Evolutionary conservation across 2,888 invertebrate species (phyloP).

Genomic region (Graphium colonna): DNA sequence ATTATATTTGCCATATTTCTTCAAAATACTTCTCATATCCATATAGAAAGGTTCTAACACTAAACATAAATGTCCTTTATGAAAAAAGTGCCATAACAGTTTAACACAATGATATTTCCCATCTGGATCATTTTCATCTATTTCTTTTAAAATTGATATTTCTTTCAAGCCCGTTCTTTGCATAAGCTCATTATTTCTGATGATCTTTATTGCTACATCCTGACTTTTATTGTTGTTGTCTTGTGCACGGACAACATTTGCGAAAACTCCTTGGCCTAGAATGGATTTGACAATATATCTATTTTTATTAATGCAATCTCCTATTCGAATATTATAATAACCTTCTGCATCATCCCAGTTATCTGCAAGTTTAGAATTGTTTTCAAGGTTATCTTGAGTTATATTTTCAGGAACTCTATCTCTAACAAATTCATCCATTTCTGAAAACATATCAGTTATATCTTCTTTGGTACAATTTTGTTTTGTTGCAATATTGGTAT

Average conservation of each 20-base stretch:
- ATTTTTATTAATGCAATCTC: conserved; percentile 89
- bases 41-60: conserved; percentile 97
- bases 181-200: conserved; percentile 99
- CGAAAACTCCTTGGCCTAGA: conserved; percentile 98
- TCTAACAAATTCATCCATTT: conserved; percentile 91
- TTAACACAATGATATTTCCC: conserved; percentile 97
- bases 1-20: conserved; percentile 97
- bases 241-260: conserved; percentile 96
- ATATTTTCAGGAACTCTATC: conserved; percentile 62
- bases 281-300: conserved; percentile 96
- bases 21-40: conserved; percentile 93
- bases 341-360: conserved; percentile 99
- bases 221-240: conserved; percentile 90
- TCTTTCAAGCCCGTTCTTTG: conserved; percentile 98
- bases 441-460: conserved; percentile 94
- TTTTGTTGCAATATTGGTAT: conserved; percentile 53
- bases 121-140: conserved; percentile 97
- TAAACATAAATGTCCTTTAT: conserved; percentile 98
- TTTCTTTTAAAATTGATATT: conserved; percentile 92
- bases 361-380: conserved; percentile 94
- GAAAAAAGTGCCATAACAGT: conserved; percentile 93
- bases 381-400: conserved; percentile 58
- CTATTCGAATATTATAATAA: conserved; percentile 95
- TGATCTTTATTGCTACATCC: conserved; percentile 98
- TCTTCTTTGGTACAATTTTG: conserved; percentile 43